Conservation (phyloP, 2,888 invertebrate genomes). For the Crepidodera aurea region DNA sequence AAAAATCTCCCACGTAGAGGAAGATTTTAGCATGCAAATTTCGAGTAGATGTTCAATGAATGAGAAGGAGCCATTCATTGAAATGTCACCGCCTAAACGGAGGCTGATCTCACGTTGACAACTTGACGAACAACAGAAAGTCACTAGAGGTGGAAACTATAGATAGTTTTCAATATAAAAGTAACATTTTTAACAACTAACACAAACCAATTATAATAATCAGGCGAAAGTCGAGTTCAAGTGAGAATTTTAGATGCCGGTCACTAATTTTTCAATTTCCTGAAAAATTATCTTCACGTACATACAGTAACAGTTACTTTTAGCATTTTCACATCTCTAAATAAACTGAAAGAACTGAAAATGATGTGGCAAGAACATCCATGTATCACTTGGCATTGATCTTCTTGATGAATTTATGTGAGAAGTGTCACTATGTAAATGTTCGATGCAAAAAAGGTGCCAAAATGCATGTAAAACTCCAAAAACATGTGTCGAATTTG, state of each 20-base stretch:
- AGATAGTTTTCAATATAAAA: background rate
- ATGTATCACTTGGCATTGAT: constrained; percentile 43
- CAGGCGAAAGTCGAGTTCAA: too few relatives aligned
- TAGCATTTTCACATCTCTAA: constrained; percentile 30
- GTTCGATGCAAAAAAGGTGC: constrained; percentile 20
- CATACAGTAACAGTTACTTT: constrained; percentile 17
- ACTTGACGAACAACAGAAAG: constrained; percentile 50
- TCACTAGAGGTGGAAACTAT: constrained; percentile 13
- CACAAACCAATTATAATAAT: too few relatives aligned
- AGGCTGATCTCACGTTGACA: constrained; percentile 48
- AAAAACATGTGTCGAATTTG: constrained; percentile 22
- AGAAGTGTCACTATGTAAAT: constrained; percentile 46
- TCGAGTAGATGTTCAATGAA: constrained; percentile 42
- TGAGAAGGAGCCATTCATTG: constrained; percentile 48
- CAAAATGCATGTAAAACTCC: constrained; percentile 26
- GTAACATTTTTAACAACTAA: too few relatives aligned
- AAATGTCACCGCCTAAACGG: constrained; percentile 49
- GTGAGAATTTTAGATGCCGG: too few relatives aligned
- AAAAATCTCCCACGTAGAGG: constrained; percentile 57
- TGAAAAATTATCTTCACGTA: too few relatives aligned
- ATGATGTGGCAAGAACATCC: constrained; percentile 47
- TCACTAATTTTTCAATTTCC: too few relatives aligned
- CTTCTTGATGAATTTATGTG: constrained; percentile 47
- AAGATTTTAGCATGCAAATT: constrained; percentile 54
- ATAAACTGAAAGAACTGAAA: constrained; percentile 47